A percentile compares a stretch with the other conserved stretches of the same genome.
Conservation (phyloP, 1,140 invertebrate species). For the Pseudachorutes palmiensis region DNA sequence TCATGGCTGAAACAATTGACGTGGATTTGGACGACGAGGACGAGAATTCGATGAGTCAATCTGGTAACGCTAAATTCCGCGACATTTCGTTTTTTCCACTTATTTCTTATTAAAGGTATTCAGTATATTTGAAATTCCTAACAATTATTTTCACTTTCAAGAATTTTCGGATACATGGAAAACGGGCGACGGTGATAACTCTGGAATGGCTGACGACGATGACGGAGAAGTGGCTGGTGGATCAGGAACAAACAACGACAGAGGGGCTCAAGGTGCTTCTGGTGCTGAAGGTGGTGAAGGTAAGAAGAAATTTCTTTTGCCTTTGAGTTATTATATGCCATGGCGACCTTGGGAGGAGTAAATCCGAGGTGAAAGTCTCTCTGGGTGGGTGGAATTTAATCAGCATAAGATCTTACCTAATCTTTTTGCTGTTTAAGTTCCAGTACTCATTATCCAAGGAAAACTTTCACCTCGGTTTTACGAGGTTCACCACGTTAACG, state of each 20-base stretch:
- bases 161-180: background rate
- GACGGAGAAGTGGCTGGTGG: background rate
- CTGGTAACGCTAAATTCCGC: background rate
- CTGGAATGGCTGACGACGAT: background rate
- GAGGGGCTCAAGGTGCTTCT: background rate
- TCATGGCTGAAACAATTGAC: background rate
- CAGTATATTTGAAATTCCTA: background rate
- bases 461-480: too few species aligned
- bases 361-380: too few species aligned
- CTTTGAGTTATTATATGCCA: slow-evolving; percentile 11
- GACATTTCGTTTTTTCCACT: background rate
- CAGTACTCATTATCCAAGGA: too few species aligned
- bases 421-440: too few species aligned
- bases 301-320: background rate
- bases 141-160: background rate
- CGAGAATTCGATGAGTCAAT: slow-evolving; percentile 8
- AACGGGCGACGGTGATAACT: slow-evolving; percentile 4
- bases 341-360: slow-evolving; percentile 11
- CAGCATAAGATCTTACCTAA: too few species aligned
- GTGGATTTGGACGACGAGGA: background rate
- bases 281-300: slow-evolving; percentile 10
- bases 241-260: background rate
- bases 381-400: too few species aligned
- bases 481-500: slow-evolving; percentile 11
- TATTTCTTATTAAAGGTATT: background rate